phyloP scores from a whole-genome alignment of 2,113 vertebrate genomes.

The Aviceda subcristata region DNA sequence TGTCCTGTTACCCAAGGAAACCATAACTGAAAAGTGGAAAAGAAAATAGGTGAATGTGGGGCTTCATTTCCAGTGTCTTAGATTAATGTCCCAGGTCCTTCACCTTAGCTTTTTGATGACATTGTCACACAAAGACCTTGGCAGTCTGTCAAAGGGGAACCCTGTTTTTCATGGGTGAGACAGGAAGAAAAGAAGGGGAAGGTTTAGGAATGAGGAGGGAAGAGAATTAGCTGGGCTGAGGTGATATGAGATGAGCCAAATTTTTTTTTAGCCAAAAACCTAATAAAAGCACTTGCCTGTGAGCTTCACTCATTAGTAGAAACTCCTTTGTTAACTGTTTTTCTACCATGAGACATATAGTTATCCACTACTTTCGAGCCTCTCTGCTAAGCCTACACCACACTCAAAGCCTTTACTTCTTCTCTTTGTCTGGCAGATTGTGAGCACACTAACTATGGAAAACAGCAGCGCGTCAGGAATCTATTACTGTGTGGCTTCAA shows the following conservation, averaged over 20 bases:
- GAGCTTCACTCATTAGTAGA: not conserved
- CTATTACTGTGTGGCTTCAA: slow-evolving; percentile 78
- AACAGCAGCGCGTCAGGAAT: slow-evolving; percentile 75
- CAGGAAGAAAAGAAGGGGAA: not conserved
- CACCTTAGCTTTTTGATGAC: not conserved
- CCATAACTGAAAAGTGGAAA: not conserved
- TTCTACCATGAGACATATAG: not conserved
- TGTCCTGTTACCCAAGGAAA: not conserved
- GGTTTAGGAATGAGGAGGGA: not conserved
- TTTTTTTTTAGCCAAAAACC: too few species aligned
- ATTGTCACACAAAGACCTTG: not conserved
- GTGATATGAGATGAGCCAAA: not conserved
- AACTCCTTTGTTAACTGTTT: not conserved
- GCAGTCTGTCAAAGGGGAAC: not conserved
- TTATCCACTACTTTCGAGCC: not conserved
- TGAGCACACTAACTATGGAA: slow-evolving; percentile 76
- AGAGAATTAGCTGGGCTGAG: not conserved
- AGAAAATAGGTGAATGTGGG: not conserved
- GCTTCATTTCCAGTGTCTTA: not conserved
- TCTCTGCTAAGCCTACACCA: not conserved
- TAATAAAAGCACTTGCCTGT: not conserved
- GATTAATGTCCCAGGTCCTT: not conserved
- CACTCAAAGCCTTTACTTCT: not conserved
- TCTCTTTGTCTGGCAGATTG: slow-evolving; percentile 62
- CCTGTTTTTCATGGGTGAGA: not conserved